Base-by-base conservation (phyloP, 2,888 invertebrate species). In the Caenorhabditis wallacei region DNA sequence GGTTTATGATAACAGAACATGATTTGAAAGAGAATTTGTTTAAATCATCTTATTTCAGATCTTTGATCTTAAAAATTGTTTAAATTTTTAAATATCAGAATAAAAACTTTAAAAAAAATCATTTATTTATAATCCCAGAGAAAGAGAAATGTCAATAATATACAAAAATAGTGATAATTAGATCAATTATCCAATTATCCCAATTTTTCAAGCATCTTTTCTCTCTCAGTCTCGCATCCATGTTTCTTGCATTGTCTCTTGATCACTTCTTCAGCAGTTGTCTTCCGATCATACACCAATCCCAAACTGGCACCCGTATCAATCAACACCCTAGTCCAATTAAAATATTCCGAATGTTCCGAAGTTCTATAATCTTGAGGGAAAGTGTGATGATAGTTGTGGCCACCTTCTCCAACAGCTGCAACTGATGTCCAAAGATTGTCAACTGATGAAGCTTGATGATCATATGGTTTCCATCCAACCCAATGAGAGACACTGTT, bases 391-490 rank as follows among this genome's bases (percentile, higher is more conserved):
- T 93, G 93, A 88, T 92, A 93, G 87, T 93, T 93, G 89, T 93
- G 93, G 85, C 92, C 93, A 18, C 93, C 93, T 88, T 93, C 91
- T 86, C 78, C 93, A 18, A 87, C 82, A 4, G 91, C 88, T 0
- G 86, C 82, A 16, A 90, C 63, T 0, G 88, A 87, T 20, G 89
- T 90, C 88, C 86, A 89, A 1, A 89, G 68, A 13, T 85, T 86
- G 51, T 90, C 90, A 13, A 87, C 87, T 5, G 90, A 86, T 0
- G 88, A 80, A 18, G 89, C 88, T n/a, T 78, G 85, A 92, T 95
- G 95, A 93, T 97, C 97, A 92, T 97, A 97, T 0, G 97, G 97
- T 91, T 80, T 95, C 88, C 95, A 95, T 11, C 97, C 97, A 94
- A 95, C 20, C 86, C 82, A 81, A 46, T 85, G 85, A 40, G 85